Percentiles rank a stretch among this genome's conserved stretches.
Evolutionary conservation across 2,888 invertebrate genomes (phyloP).

Genomic region (Aricia artaxerxes): DNA sequence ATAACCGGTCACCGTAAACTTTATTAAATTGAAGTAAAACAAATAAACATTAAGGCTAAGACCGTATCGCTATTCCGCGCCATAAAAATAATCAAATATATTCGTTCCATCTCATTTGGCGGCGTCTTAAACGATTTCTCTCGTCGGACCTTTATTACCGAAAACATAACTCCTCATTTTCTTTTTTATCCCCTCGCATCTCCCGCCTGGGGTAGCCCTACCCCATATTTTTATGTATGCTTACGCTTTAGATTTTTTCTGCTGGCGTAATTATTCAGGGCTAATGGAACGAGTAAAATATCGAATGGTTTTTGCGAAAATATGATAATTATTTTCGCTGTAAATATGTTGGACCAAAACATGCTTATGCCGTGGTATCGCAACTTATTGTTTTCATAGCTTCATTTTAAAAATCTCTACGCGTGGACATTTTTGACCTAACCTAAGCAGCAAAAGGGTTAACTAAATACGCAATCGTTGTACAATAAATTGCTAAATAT

Average conservation of each 20-base stretch:
- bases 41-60: constrained; percentile 71
- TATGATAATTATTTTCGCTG: neutral
- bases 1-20: constrained; percentile 55
- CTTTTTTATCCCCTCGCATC: constrained; percentile 78
- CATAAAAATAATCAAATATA: constrained; percentile 81
- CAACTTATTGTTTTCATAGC: neutral
- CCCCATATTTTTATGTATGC: constrained; percentile 75
- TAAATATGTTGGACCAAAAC: neutral
- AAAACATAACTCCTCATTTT: constrained; percentile 81
- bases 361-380: neutral
- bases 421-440: neutral
- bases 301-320: neutral
- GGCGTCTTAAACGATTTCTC: constrained; percentile 80
- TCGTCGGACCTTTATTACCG: constrained; percentile 80
- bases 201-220: constrained; percentile 62
- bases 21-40: constrained; percentile 73
- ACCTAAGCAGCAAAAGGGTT: neutral
- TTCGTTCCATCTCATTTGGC: constrained; percentile 80
- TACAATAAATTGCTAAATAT: too few species aligned
- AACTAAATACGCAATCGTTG: too few species aligned
- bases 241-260: constrained; percentile 41
- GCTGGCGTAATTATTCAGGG: constrained; percentile 26
- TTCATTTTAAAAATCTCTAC: neutral
- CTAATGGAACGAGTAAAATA: constrained; percentile 23
- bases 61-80: constrained; percentile 74